Percentiles rank a stretch among this genome's conserved stretches.
Evolutionary conservation across 2,797 vertebrate species (phyloP).

Genomic region (Prunella strophiata): DNA sequence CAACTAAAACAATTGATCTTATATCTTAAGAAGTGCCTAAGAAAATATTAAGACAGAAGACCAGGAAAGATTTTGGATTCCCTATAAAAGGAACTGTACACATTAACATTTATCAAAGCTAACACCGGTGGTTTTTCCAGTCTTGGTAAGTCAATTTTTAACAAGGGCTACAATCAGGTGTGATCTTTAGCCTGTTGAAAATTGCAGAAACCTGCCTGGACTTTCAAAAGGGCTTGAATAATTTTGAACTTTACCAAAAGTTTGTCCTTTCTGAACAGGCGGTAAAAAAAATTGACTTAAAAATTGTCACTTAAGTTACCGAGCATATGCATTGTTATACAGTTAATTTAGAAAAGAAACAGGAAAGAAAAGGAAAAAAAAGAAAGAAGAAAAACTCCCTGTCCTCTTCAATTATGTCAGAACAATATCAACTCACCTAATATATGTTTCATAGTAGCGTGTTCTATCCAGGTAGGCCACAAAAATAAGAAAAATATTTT

Average conservation of each 20-base stretch:
- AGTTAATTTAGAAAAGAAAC: not conserved
- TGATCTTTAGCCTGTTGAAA: not conserved
- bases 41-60: not conserved
- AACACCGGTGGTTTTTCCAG: not conserved
- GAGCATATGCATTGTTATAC: not conserved
- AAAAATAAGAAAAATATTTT: slow-evolving; percentile 57
- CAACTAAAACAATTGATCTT: not conserved
- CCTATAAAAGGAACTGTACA: not conserved
- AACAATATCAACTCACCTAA: slow-evolving; percentile 89
- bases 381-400: not conserved
- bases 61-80: not conserved
- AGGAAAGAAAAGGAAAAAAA: too few species aligned
- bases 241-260: not conserved
- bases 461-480: slow-evolving; percentile 90
- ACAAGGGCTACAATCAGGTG: not conserved
- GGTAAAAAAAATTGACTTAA: not conserved
- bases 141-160: not conserved
- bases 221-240: not conserved
- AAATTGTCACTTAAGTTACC: not conserved
- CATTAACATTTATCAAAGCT: not conserved
- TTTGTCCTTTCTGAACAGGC: not conserved
- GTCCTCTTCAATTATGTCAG: not conserved
- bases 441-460: slow-evolving; percentile 98
- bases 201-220: not conserved
- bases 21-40: not conserved